Percentiles rank a stretch among this genome's conserved stretches.
phyloP scores from a whole-genome alignment of 2,797 vertebrate genomes.

The Anolis apletophallus region DNA sequence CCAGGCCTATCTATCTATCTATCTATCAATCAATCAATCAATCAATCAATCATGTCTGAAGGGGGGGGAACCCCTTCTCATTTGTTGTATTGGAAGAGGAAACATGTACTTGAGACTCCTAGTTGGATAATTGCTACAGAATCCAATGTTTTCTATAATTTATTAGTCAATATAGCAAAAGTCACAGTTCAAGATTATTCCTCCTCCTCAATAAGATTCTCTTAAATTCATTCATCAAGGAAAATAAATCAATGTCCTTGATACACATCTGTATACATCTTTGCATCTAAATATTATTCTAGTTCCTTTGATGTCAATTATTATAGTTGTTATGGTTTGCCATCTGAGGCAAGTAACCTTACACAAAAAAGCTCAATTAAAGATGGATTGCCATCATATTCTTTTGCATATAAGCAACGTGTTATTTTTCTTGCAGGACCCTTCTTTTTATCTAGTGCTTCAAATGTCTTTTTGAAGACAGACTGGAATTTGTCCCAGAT shows the following conservation, averaged over 20 bases:
- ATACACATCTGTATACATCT: too few relatives aligned
- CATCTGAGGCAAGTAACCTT: background rate
- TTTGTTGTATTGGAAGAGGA: background rate
- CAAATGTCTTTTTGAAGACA: slow-evolving; percentile 15
- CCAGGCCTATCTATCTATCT: too few relatives aligned
- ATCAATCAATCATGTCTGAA: too few relatives aligned
- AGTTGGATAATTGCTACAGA: background rate
- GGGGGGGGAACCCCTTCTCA: too few relatives aligned
- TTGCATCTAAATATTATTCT: too few relatives aligned
- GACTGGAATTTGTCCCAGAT: slow-evolving; percentile 13
- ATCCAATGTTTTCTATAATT: background rate
- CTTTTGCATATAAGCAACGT: background rate
- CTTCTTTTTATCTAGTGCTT: background rate
- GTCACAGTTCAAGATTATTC: background rate
- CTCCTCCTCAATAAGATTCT: background rate
- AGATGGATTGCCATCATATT: background rate
- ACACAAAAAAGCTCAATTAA: background rate
- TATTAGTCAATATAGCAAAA: background rate
- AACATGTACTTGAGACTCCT: background rate
- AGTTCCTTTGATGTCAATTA: background rate
- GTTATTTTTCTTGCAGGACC: background rate
- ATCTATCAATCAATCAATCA: too few relatives aligned
- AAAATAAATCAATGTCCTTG: background rate
- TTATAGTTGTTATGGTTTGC: background rate
- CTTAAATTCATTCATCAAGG: background rate